These are phyloP conservation scores for Onychostruthus taczanowskii DNA, from an alignment of 2,113 vertebrate genomes.

Conservation along the genomic window DNA sequence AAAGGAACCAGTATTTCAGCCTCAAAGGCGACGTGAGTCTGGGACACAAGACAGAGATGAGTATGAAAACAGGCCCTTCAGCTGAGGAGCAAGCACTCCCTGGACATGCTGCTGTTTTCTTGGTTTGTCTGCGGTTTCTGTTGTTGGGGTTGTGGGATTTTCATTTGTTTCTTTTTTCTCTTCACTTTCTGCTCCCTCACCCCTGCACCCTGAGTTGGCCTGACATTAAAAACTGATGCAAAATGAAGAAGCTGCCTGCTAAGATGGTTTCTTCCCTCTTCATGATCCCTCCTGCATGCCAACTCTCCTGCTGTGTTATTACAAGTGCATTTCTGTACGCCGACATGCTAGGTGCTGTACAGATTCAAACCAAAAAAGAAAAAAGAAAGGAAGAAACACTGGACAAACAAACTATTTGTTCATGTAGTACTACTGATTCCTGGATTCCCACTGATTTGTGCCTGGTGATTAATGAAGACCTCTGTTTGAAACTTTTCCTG, in stretches of 20 bases:
- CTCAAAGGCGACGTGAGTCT: not conserved
- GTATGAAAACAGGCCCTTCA: slow-evolving; percentile 43
- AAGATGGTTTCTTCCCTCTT: slow-evolving; percentile 11
- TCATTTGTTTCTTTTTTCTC: not conserved
- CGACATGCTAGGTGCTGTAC: slow-evolving; percentile 2
- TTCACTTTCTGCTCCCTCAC: slow-evolving; percentile 31
- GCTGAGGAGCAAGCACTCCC: not conserved
- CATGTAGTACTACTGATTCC: slow-evolving; percentile 17
- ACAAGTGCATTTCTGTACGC: slow-evolving; percentile 15
- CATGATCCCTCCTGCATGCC: not conserved
- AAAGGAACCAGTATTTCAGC: slow-evolving; percentile 61
- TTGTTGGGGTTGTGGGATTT: not conserved
- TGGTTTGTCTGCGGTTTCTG: slow-evolving; percentile 18
- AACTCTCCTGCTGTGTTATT: not conserved
- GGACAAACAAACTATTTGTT: slow-evolving; percentile 37
- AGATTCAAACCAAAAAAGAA: not conserved
- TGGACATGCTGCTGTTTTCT: not conserved
- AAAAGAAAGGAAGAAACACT: slow-evolving; percentile 21
- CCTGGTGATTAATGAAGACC: slow-evolving; percentile 57
- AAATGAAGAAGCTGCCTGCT: slow-evolving; percentile 33
- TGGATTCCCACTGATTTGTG: slow-evolving; percentile 42
- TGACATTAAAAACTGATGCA: slow-evolving; percentile 37
- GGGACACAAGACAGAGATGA: not conserved
- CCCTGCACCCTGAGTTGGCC: not conserved
- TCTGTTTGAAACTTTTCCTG: slow-evolving; percentile 56